Evolutionary conservation across 1,140 invertebrate species (phyloP).

Genomic region (Saccostrea echinata): DNA sequence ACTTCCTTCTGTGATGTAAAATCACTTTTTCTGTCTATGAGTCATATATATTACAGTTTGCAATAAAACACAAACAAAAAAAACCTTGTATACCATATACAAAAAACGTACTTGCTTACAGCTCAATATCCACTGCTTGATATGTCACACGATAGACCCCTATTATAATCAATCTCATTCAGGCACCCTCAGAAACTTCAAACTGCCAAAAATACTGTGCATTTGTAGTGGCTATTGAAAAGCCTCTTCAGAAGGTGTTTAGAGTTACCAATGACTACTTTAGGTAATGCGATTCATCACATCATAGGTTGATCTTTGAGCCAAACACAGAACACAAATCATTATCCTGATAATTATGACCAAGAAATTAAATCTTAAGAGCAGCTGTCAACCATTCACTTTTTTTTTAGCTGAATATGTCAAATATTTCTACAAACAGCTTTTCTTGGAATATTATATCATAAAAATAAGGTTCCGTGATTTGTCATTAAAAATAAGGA

Average conservation of each 20-base stretch:
- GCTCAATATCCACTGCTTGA: not conserved
- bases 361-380: too few relatives aligned
- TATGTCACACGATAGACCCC: conserved; percentile 4
- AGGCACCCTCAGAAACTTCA: not conserved
- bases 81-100: not conserved
- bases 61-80: not conserved
- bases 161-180: not conserved
- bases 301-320: not conserved
- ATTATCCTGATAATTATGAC: not conserved
- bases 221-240: conserved; percentile 18
- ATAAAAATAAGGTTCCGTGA: too few relatives aligned
- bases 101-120: not conserved
- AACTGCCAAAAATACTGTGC: not conserved
- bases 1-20: not conserved
- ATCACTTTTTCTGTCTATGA: conserved; percentile 3
- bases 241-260: conserved; percentile 8
- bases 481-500: too few relatives aligned
- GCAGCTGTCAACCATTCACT: too few relatives aligned
- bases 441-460: too few relatives aligned
- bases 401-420: not conserved
- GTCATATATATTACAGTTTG: not conserved
- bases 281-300: not conserved
- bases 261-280: conserved; percentile 9
- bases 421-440: too few relatives aligned
- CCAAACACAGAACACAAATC: not conserved